phyloP scores from a whole-genome alignment of 1,140 invertebrate species.

The Drosophila neocordata region DNA sequence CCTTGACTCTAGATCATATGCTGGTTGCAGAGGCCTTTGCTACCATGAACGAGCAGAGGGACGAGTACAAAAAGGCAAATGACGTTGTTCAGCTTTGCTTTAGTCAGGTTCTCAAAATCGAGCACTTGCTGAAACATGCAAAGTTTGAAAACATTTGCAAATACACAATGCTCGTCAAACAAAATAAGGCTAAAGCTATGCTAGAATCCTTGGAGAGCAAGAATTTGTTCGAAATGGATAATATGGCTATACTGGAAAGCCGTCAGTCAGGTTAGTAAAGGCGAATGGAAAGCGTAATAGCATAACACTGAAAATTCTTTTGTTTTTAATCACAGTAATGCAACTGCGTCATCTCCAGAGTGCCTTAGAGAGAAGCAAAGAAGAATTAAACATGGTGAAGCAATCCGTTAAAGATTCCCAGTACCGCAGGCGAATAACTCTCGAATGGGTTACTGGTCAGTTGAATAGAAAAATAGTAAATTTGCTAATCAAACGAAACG shows the following conservation, averaged over 20 bases:
- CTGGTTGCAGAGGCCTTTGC: neutral
- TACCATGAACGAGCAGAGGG: neutral
- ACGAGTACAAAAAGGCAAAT: neutral
- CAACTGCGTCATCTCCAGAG: neutral
- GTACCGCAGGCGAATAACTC: neutral
- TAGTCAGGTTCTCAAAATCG: neutral
- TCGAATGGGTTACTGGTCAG: neutral
- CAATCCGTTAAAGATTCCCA: neutral
- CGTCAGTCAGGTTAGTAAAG: neutral
- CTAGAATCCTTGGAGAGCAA: neutral
- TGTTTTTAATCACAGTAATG: neutral
- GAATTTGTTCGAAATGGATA: neutral
- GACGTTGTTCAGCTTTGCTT: neutral
- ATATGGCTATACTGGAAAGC: neutral
- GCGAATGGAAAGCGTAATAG: no score
- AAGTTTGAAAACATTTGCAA: neutral
- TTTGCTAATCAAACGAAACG: neutral
- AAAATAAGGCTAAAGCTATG: neutral
- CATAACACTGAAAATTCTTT: no score
- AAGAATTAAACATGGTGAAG: neutral
- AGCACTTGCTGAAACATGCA: neutral
- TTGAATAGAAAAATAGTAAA: neutral
- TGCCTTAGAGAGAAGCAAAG: neutral
- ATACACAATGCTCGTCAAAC: neutral
- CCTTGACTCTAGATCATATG: neutral